Conservation (phyloP, 2,888 invertebrate species). For the Celastrina argiolus region DNA sequence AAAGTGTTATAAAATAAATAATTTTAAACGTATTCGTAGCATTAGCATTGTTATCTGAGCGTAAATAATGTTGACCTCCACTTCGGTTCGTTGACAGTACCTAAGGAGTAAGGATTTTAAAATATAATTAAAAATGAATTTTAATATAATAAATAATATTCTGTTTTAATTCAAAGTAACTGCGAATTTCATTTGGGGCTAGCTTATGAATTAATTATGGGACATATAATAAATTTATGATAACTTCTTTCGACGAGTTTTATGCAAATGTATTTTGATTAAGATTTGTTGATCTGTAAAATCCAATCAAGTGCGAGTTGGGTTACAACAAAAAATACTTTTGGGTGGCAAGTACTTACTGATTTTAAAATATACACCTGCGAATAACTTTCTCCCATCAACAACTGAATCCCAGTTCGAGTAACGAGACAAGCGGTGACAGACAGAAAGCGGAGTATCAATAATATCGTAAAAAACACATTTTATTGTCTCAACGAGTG, state of each 20-base stretch:
- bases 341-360: no score
- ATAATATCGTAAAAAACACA: no score
- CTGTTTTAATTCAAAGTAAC: neutral
- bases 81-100: neutral
- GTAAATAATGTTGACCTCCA: neutral
- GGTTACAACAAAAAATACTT: no score
- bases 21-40: neutral
- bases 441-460: no score
- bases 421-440: no score
- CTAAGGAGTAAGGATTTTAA: neutral
- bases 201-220: conserved; percentile 8
- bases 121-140: conserved; percentile 11
- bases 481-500: no score
- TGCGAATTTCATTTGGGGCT: conserved; percentile 10
- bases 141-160: conserved; percentile 10
- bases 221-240: conserved; percentile 7
- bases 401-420: no score
- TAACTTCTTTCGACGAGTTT: conserved; percentile 2
- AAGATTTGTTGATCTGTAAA: neutral
- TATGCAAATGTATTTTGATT: conserved; percentile 4
- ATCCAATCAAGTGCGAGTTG: no score
- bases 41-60: neutral
- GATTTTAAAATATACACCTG: no score
- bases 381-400: no score
- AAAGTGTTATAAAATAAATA: no score